Evolutionary conservation across 1,140 invertebrate species (phyloP), one percentile per base, ranked within the genome.

Genomic region (Tyrophagus putrescentiae): DNA sequence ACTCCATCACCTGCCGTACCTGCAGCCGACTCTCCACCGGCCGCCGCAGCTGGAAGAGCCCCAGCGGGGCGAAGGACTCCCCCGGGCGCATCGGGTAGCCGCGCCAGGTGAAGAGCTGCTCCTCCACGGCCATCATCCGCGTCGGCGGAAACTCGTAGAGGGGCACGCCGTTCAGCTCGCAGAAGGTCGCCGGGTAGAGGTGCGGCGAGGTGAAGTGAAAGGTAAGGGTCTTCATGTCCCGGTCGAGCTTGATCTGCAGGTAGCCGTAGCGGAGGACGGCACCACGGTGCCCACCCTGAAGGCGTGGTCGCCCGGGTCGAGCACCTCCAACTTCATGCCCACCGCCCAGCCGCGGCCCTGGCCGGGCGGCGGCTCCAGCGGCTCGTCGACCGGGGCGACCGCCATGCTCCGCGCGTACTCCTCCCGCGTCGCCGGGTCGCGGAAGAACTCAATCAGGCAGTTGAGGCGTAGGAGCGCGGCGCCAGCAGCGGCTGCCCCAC

Each of bases 1-100:
- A 34, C 25, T 54, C 52, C 27, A 54, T 9, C 2, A 54, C 39
- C 52, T 54, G 11, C 52, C 52, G 32, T 54, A 13, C 25, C 39
- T 54, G 25, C 32, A 54, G n/a, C n/a, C n/a, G n/a, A n/a, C n/a
- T n/a, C n/a, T n/a, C n/a, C n/a, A n/a, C n/a, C n/a, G n/a, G n/a
- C n/a, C n/a, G n/a, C n/a, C n/a, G n/a, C n/a, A n/a, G n/a, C n/a
- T n/a, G n/a, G n/a, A n/a, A n/a, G n/a, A n/a, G n/a, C n/a, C n/a
- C n/a, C n/a, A n/a, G n/a, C n/a, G n/a, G n/a, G n/a, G n/a, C n/a
- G n/a, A n/a, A n/a, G n/a, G n/a, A n/a, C n/a, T n/a, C n/a, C n/a
- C n/a, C n/a, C n/a, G n/a, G n/a, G n/a, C n/a, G n/a, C n/a, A n/a
- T n/a, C n/a, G n/a, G n/a, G n/a, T n/a, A n/a, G n/a, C n/a, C n/a